These are phyloP conservation scores for Hylaeus anthracinus DNA, from an alignment of 1,140 invertebrate genomes.

Conservation along the genomic window DNA sequence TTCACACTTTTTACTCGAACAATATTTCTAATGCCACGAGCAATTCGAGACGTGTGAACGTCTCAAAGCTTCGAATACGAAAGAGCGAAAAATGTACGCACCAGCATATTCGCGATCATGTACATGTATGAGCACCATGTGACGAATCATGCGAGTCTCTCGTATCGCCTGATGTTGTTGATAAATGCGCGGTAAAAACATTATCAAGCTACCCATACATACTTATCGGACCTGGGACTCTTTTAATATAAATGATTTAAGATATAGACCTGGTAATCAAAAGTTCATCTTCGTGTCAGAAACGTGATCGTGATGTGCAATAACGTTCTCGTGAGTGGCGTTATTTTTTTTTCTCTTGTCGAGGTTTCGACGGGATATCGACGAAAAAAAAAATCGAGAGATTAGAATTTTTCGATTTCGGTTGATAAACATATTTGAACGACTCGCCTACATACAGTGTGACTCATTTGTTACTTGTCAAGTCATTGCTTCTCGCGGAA, in stretches of 20 bases:
- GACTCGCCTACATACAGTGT: neutral
- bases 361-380: no score
- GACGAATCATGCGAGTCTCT: conserved; percentile 5
- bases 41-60: neutral
- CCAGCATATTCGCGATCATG: neutral
- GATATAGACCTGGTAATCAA: no score
- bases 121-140: neutral
- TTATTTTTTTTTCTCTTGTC: neutral
- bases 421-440: neutral
- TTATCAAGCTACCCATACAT: conserved; percentile 6
- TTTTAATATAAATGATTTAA: no score
- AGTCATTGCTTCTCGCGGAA: conserved; percentile 21
- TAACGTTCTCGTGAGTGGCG: neutral
- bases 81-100: neutral
- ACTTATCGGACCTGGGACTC: neutral
- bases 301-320: neutral
- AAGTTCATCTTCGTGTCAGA: neutral
- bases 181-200: conserved; percentile 17
- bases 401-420: neutral
- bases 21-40: neutral
- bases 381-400: neutral
- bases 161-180: conserved; percentile 24
- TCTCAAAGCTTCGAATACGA: neutral
- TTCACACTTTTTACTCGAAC: conserved; percentile 19
- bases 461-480: conserved; percentile 12